Evolutionary conservation across 2,797 vertebrate species (phyloP).

Genomic region (Cryptoblepharus egeriae): DNA sequence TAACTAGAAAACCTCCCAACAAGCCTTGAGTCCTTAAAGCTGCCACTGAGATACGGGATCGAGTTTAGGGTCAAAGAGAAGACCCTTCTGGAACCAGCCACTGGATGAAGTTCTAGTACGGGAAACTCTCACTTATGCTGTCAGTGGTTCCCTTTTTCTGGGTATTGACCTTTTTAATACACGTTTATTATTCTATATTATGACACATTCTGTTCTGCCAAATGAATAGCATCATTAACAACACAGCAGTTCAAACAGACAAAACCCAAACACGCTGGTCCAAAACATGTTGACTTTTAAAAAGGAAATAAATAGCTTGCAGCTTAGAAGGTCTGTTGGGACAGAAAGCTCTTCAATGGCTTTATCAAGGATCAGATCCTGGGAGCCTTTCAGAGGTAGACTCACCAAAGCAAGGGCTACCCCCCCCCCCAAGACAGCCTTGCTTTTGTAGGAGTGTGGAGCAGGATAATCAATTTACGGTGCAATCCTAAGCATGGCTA

Average conservation of each 20-base stretch:
- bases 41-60: neutral
- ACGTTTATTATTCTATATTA: no score
- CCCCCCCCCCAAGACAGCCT: no score
- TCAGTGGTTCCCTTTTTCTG: neutral
- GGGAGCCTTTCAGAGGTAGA: no score
- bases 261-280: no score
- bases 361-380: neutral
- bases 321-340: neutral
- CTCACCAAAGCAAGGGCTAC: no score
- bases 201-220: no score
- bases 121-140: neutral
- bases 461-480: neutral
- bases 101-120: neutral
- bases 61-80: neutral
- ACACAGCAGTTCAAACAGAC: neutral
- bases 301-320: no score
- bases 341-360: neutral
- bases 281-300: no score
- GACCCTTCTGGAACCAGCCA: neutral
- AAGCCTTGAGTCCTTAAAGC: no score
- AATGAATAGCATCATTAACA: no score
- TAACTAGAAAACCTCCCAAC: neutral
- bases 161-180: no score
- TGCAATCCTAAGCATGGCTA: no score
- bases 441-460: neutral